Base-by-base conservation (phyloP, 2,888 invertebrate genomes). In the Zygothrica quintamaculata region DNA sequence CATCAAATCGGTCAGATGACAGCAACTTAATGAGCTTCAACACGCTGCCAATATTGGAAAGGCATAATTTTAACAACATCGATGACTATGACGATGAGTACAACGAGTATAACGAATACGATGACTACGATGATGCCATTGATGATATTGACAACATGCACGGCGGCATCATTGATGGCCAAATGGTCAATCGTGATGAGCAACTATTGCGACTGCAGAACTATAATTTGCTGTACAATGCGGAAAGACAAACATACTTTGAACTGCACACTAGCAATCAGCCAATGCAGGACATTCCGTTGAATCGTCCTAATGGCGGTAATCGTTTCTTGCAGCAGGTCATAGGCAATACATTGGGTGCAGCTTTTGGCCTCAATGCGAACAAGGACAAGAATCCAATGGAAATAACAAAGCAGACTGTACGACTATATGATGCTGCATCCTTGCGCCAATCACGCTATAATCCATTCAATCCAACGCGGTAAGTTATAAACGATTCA, bases 401-500 rank as follows among this genome's bases (percentile, higher is more conserved):
- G 47, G 53, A 34, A 46, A 47, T 68, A 58, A 66, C 52, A 50
- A 79, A 77, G 22, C 86, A 90, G 57, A 77, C 74, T 43, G 78
- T 90, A 42, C 69, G 72, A 43, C 72, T 90, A 26, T 85, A 89
- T 50, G 82, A 90, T 74, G 78, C 85, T 8, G 66, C 53, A 33
- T 89, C 89, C 15, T 73, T 90, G 77, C 66, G 85, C 25, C 75
- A 79, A 39, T 89, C 90, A 42, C 80, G 68, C 43, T 90, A 81
- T 57, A 90, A 89, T 80, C 89, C 90, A 39, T 88, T 88, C 57
- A 82, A 89, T 75, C 90, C 90, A 40, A 90, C 90, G 2, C 88
- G 90, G 90, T 90, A 39, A 88, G 88, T 77, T 37, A 40, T 58
- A 12, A 52, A 50, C 59, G 42, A 53, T 56, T 53, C 15, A 64